These are phyloP conservation scores for Idaea straminata DNA, from an alignment of 2,888 invertebrate genomes.

Conservation along the genomic window DNA sequence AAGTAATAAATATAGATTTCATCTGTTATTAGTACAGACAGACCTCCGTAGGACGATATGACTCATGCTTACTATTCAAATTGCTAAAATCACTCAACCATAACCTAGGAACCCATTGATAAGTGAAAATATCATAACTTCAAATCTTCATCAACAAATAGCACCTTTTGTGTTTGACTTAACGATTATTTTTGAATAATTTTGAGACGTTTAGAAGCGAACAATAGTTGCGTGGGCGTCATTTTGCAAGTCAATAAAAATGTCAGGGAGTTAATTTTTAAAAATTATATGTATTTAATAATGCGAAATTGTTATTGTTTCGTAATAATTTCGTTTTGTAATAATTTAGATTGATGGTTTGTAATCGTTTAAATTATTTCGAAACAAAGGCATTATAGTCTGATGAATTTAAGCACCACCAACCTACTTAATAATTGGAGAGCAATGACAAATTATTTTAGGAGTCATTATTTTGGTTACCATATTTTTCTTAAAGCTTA, in stretches of 20 bases:
- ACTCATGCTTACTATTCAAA: slow-evolving; percentile 42
- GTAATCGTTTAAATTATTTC: slow-evolving; percentile 18
- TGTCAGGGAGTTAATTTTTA: slow-evolving; percentile 46
- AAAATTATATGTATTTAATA: slow-evolving; percentile 35
- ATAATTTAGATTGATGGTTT: slow-evolving; percentile 18
- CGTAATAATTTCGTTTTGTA: slow-evolving; percentile 14
- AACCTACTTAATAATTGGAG: no score
- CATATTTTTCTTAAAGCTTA: no score
- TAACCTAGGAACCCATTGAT: slow-evolving; percentile 27
- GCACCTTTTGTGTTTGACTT: slow-evolving; percentile 7
- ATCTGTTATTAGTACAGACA: slow-evolving; percentile 42
- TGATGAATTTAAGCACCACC: no score
- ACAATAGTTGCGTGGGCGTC: slow-evolving; percentile 61
- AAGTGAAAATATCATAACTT: slow-evolving; percentile 14
- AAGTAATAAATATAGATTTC: slow-evolving; percentile 55
- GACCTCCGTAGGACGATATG: slow-evolving; percentile 36
- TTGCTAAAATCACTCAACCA: slow-evolving; percentile 43
- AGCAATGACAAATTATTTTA: no score
- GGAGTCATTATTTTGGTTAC: no score
- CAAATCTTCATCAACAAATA: neutral
- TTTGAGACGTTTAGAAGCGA: slow-evolving; percentile 35
- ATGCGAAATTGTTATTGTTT: slow-evolving; percentile 18
- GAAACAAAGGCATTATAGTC: slow-evolving; percentile 10
- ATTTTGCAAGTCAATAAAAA: slow-evolving; percentile 58
- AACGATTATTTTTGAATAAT: neutral